Evolutionary conservation across 2,113 vertebrate species (phyloP).

Genomic region (Campylorhamphus procurvoides): DNA sequence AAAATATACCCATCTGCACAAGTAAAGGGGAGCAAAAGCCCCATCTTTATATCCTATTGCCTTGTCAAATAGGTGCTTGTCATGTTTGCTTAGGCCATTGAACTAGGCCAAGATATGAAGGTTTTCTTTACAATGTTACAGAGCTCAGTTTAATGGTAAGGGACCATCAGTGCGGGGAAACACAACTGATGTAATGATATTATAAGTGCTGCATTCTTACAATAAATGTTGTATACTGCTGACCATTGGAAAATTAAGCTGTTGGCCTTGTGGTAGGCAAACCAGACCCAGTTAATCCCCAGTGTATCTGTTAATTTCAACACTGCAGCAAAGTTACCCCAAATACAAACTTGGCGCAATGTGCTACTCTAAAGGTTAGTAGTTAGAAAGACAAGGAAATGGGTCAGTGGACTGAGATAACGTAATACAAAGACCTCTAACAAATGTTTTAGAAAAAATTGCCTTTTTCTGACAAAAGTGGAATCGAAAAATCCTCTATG

Average conservation of each 20-base stretch:
- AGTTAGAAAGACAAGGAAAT: neutral
- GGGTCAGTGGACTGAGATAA: neutral
- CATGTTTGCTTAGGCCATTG: neutral
- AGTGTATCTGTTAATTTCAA: neutral
- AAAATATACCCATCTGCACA: conserved; percentile 51
- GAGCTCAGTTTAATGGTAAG: neutral
- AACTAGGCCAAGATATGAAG: neutral
- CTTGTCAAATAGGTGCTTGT: neutral
- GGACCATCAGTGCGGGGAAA: neutral
- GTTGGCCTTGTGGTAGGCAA: neutral
- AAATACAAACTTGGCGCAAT: neutral
- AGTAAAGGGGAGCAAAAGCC: conserved; percentile 33
- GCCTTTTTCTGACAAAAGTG: neutral
- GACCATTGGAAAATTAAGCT: neutral
- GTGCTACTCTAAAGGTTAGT: neutral
- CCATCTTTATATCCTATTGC: neutral
- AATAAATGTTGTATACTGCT: neutral
- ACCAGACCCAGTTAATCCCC: neutral
- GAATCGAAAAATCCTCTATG: neutral
- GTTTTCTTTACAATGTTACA: neutral
- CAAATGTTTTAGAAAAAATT: neutral
- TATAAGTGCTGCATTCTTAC: neutral
- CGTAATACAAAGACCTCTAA: neutral
- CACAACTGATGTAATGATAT: neutral
- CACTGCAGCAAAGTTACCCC: neutral